phyloP scores from a whole-genome alignment of 2,113 vertebrate species.

The Antechinus stuartii region DNA sequence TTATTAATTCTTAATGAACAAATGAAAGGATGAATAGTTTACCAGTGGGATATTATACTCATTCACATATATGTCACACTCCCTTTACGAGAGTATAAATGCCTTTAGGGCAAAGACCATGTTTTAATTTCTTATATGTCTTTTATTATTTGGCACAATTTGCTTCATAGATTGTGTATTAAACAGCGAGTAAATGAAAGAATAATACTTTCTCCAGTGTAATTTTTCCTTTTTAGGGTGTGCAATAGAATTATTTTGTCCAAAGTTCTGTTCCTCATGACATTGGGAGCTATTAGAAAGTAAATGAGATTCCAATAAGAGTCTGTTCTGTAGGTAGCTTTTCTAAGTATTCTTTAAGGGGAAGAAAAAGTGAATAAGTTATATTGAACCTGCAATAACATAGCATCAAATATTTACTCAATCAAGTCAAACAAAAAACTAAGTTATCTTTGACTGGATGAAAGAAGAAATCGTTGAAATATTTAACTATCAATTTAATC shows the following conservation, averaged over 20 bases:
- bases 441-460: not conserved
- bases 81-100: not conserved
- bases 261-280: not conserved
- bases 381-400: not conserved
- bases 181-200: not conserved
- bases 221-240: not conserved
- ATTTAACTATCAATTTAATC: not conserved
- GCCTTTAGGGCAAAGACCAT: not conserved
- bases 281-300: not conserved
- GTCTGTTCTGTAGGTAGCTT: not conserved
- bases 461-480: not conserved
- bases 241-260: not conserved
- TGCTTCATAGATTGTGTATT: not conserved
- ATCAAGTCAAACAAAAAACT: not conserved
- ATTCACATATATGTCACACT: not conserved
- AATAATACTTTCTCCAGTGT: not conserved
- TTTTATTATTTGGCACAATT: not conserved
- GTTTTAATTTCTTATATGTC: not conserved
- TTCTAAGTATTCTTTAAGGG: not conserved
- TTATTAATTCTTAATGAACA: not conserved
- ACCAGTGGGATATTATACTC: not conserved
- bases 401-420: not conserved
- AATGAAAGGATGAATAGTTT: not conserved
- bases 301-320: not conserved
- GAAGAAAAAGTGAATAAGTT: not conserved